Evolutionary conservation across 2,113 vertebrate species (phyloP).

Genomic region (Aldabrachelys gigantea): DNA sequence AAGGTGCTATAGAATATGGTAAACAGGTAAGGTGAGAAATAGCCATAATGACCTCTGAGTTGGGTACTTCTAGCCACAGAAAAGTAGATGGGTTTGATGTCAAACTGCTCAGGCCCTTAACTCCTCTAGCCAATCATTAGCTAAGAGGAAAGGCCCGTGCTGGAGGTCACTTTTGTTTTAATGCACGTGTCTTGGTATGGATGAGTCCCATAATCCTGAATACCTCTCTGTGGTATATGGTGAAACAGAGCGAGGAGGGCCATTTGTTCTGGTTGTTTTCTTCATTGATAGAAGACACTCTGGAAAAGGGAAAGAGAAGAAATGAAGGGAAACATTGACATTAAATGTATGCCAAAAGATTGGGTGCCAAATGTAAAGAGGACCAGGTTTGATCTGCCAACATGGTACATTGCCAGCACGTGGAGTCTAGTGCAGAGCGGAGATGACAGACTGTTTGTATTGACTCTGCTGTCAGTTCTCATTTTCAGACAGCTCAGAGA

Average conservation of each 20-base stretch:
- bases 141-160: not conserved
- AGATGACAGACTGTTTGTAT: constrained; percentile 28
- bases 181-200: accelerated
- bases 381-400: not conserved
- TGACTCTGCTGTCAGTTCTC: constrained; percentile 65
- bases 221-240: not conserved
- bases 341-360: not conserved
- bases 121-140: not conserved
- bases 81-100: not conserved
- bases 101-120: not conserved
- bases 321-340: not conserved
- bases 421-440: not conserved
- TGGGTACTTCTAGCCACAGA: too few species aligned
- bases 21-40: not conserved
- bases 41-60: too few species aligned
- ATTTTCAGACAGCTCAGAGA: constrained; percentile 61
- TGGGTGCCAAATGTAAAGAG: not conserved
- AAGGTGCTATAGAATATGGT: not conserved
- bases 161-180: not conserved
- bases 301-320: not conserved
- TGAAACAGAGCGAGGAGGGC: not conserved
- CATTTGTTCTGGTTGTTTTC: not conserved
- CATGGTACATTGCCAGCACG: not conserved
- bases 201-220: not conserved
- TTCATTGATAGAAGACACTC: not conserved